Percentiles rank a stretch among this genome's conserved stretches.
phyloP scores from a whole-genome alignment of 1,140 invertebrate species.

The Metopolophium dirhodum region DNA sequence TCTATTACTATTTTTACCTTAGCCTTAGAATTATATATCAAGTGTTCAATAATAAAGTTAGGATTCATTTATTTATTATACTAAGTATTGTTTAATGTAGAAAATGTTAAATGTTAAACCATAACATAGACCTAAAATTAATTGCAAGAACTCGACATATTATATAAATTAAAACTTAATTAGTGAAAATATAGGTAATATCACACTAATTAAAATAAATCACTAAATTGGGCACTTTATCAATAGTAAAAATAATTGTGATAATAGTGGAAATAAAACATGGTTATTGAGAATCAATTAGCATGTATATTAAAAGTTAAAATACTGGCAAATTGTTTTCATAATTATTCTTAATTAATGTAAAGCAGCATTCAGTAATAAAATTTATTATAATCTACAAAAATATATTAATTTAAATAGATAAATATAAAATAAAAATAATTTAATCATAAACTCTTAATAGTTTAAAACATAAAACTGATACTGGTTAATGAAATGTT shows the following conservation, averaged over 20 bases:
- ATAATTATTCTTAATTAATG: background rate
- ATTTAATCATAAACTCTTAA: background rate
- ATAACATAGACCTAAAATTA: background rate
- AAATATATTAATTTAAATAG: background rate
- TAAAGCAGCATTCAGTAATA: background rate
- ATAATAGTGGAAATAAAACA: background rate
- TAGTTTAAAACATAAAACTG: background rate
- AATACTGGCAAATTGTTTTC: background rate
- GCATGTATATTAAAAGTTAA: background rate
- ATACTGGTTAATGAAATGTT: background rate
- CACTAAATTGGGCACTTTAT: background rate
- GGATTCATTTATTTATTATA: background rate
- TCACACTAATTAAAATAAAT: background rate
- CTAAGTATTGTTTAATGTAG: background rate
- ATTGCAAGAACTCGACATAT: background rate
- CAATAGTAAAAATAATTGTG: background rate
- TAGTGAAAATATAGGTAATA: background rate
- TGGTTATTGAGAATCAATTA: background rate
- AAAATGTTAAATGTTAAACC: background rate
- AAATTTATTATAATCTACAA: background rate
- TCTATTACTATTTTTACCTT: background rate
- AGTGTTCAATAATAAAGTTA: background rate
- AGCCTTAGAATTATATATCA: background rate
- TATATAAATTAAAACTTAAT: background rate
- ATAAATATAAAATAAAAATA: background rate